These are phyloP conservation scores for Penaeus chinensis DNA, from an alignment of 1,140 invertebrate species.

Conservation along the genomic window DNA sequence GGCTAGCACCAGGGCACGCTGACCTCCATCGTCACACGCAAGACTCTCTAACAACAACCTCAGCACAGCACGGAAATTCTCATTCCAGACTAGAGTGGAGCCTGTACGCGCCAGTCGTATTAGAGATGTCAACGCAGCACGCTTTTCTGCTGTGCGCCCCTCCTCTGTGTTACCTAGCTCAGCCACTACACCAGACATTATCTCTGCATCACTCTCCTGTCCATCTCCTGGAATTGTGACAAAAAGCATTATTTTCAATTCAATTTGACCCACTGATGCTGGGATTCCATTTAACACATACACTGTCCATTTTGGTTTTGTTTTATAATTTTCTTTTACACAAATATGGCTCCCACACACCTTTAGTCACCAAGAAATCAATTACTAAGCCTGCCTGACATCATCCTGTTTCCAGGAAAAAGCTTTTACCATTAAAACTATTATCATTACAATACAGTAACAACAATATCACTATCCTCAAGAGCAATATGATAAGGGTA, in stretches of 20 bases:
- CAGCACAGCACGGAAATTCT: conserved; percentile 78
- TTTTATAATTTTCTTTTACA: no score
- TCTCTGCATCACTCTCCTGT: conserved; percentile 60
- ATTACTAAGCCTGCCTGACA: neutral
- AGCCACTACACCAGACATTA: conserved; percentile 59
- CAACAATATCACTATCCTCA: neutral
- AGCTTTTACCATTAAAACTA: no score
- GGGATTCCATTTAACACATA: neutral
- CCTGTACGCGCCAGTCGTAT: conserved; percentile 70
- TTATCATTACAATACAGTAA: no score
- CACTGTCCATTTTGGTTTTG: no score
- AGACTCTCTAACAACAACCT: conserved; percentile 81
- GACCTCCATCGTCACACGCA: conserved; percentile 76
- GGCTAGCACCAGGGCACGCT: conserved; percentile 79
- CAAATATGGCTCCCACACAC: no score
- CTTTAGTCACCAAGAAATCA: no score
- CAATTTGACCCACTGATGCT: neutral
- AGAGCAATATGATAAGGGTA: neutral
- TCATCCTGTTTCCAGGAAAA: neutral
- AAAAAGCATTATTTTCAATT: neutral
- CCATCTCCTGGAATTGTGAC: conserved; percentile 44
- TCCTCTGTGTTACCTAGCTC: conserved; percentile 59
- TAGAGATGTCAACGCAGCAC: conserved; percentile 69
- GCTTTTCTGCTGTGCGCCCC: conserved; percentile 66
- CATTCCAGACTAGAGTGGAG: conserved; percentile 70